These are phyloP conservation scores for Teleogryllus occipitalis DNA, from an alignment of 1,140 invertebrate genomes.

Conservation along the genomic window DNA sequence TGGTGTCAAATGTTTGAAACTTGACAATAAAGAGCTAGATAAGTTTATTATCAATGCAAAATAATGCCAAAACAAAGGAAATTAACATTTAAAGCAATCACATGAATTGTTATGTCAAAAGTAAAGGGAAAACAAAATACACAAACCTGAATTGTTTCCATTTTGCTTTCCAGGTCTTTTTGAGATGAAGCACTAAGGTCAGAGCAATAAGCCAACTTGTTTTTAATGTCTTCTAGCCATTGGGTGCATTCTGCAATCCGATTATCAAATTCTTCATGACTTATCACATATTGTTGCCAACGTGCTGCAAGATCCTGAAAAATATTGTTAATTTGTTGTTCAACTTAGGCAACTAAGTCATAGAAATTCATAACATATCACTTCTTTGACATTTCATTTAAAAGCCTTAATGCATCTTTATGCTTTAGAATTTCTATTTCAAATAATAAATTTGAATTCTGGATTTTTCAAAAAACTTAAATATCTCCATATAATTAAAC, in stretches of 20 bases:
- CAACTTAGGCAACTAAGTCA: neutral
- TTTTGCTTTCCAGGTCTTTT: conserved; percentile 75
- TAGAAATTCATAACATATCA: neutral
- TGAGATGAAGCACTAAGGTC: conserved; percentile 72
- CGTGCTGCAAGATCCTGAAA: conserved; percentile 66
- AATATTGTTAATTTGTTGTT: neutral
- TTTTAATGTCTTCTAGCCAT: conserved; percentile 78
- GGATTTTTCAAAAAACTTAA: too few relatives aligned
- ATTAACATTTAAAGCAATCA: too few relatives aligned
- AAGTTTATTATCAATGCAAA: too few relatives aligned
- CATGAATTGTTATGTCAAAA: too few relatives aligned
- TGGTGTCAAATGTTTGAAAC: too few relatives aligned
- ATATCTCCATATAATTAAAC: too few relatives aligned
- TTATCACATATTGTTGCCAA: conserved; percentile 86
- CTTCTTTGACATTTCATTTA: neutral
- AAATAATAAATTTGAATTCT: too few relatives aligned
- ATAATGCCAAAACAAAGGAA: too few relatives aligned
- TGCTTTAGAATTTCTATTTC: too few relatives aligned
- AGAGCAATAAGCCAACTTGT: conserved; percentile 75
- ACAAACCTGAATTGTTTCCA: conserved; percentile 57
- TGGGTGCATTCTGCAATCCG: conserved; percentile 67
- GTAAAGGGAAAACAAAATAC: too few relatives aligned
- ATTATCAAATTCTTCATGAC: conserved; percentile 80
- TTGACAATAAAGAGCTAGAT: too few relatives aligned
- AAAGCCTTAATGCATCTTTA: neutral